Percentiles rank a stretch among this genome's conserved stretches.
Evolutionary conservation across 2,888 invertebrate genomes (phyloP).

Genomic region (Leptinotarsa juncta): DNA sequence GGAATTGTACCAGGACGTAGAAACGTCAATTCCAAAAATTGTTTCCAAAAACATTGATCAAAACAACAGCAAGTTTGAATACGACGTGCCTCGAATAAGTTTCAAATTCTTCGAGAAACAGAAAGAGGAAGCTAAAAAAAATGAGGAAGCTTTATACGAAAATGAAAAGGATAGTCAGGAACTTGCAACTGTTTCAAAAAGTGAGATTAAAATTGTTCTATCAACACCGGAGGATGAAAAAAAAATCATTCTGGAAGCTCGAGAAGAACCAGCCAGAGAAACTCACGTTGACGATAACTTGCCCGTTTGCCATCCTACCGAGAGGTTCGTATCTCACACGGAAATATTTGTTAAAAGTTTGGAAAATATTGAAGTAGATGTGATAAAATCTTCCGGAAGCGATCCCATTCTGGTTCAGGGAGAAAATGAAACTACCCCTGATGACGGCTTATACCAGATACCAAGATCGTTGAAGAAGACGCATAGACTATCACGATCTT

Average conservation of each 20-base stretch:
- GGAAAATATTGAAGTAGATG: conserved; percentile 41
- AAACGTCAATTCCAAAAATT: conserved; percentile 32
- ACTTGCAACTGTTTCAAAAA: conserved; percentile 47
- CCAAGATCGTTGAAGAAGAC: conserved; percentile 57
- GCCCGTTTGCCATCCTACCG: conserved; percentile 44
- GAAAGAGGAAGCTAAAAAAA: conserved; percentile 30
- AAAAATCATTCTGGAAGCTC: not conserved
- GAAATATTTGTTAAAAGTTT: conserved; percentile 48
- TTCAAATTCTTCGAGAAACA: conserved; percentile 62
- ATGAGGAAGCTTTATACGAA: conserved; percentile 44
- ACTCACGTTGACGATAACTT: conserved; percentile 14
- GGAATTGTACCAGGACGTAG: conserved; percentile 52
- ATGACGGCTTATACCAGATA: conserved; percentile 62
- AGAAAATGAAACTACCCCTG: conserved; percentile 43
- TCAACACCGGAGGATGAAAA: conserved; percentile 42
- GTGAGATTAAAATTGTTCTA: conserved; percentile 58
- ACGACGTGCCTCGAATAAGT: conserved; percentile 64
- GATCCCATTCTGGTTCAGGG: conserved; percentile 59
- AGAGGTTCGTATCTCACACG: conserved; percentile 49
- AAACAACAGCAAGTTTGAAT: conserved; percentile 56
- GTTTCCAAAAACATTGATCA: conserved; percentile 48
- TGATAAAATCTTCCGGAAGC: conserved; percentile 60
- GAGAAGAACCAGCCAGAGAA: conserved; percentile 7
- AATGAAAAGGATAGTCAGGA: conserved; percentile 46
- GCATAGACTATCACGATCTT: conserved; percentile 60